Base-by-base conservation (phyloP, 1,140 invertebrate genomes). In the Ostrea denselamellosa region DNA sequence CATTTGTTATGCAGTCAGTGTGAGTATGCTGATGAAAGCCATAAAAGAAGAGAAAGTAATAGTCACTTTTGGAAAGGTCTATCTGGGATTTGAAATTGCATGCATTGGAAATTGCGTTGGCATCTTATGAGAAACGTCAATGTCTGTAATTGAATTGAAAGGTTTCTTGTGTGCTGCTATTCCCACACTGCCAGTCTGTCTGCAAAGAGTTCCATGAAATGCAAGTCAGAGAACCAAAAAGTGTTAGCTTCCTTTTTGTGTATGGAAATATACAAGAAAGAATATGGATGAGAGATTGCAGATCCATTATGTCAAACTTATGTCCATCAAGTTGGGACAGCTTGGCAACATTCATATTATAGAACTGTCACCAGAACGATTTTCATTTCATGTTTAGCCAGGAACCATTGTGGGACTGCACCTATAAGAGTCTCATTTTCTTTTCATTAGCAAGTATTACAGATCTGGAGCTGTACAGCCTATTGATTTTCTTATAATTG, bases 401-500 rank as follows among this genome's bases (percentile, higher is more conserved):
- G 22, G 28, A 71, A 71, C 9, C 68, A 71, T 12, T 28, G 68
- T 71, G 68, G 68, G 25, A 22, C 68, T 71, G 68, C 68, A 44
- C 34, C 8, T 34, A 71, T 71, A n/a, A 71, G 68, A 71, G 68
- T 71, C 68, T 71, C 68, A 34, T 71, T 71, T 71, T 71, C 68
- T 71, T 71, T 71, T 71, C 68, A 71, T 71, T 71, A 71, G 25
- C 25, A 71, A 71, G 68, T 34, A 71, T 14, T 71, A 22, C 68
- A 71, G 68, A 34, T 25, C 68, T 71, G 12, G 22, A 25, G 22
- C 28, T 71, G 2, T 71, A 25, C 28, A 28, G 25, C 28, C 12
- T 71, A 71, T 71, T 71, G 68, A 71, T 71, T 71, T 71, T 71
- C 68, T 71, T 71, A 71, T 71, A 71, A 71, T 71, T 71, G 68